Evolutionary conservation across 2,113 vertebrate genomes (phyloP).

Genomic region (Brienomyrus brachyistius): DNA sequence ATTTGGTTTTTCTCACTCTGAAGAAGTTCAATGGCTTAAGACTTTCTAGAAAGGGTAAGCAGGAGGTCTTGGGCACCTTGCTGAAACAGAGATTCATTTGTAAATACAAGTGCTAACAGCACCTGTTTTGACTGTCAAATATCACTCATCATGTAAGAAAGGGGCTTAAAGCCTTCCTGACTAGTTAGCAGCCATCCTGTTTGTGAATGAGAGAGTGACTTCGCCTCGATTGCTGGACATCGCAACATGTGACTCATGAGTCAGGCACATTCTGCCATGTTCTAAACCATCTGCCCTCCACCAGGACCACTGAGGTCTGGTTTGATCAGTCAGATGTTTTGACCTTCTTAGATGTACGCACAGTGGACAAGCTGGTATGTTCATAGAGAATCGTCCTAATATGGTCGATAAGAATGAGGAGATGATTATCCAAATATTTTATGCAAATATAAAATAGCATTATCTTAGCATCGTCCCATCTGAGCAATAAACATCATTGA

Average conservation of each 20-base stretch:
- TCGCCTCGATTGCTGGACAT: background rate
- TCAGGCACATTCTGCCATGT: background rate
- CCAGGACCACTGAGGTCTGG: background rate
- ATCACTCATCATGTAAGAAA: background rate
- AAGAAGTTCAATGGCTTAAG: background rate
- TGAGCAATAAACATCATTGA: constrained; percentile 9
- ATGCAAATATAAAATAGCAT: background rate
- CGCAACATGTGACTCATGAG: background rate
- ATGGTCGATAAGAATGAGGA: background rate
- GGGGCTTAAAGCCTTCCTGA: background rate
- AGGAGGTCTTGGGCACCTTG: background rate
- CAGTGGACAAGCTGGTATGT: background rate
- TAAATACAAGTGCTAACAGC: background rate
- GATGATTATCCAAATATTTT: background rate
- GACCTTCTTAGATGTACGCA: background rate
- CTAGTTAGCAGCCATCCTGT: background rate
- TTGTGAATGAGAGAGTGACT: background rate
- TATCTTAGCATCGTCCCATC: background rate
- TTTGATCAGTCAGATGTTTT: background rate
- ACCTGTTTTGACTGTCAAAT: background rate
- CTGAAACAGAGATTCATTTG: background rate
- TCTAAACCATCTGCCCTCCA: background rate
- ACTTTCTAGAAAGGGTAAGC: background rate
- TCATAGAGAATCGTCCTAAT: background rate
- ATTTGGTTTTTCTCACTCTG: background rate